These are phyloP conservation scores for Malthinus flaveolus DNA, from an alignment of 2,888 invertebrate species.

Conservation along the genomic window DNA sequence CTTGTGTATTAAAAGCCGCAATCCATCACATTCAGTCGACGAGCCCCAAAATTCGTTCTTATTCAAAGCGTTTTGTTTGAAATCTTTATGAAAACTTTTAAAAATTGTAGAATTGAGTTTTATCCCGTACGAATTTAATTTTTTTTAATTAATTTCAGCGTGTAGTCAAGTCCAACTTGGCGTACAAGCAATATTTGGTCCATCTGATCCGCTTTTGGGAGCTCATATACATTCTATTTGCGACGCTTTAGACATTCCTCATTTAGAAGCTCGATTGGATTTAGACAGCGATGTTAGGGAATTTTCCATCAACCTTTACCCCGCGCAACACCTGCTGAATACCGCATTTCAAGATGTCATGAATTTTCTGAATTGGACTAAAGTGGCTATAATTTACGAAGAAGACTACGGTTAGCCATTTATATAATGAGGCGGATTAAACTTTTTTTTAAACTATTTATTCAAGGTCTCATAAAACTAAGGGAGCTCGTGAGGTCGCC, in stretches of 20 bases:
- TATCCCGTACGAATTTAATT: neutral
- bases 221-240: conserved; percentile 80
- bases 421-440: neutral
- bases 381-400: conserved; percentile 79
- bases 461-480: conserved; percentile 68
- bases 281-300: conserved; percentile 63
- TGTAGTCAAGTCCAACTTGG: conserved; percentile 72
- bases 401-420: conserved; percentile 68
- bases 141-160: conserved; percentile 58
- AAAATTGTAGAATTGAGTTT: neutral
- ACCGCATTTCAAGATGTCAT: conserved; percentile 77
- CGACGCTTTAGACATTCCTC: conserved; percentile 79
- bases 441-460: conserved; percentile 1
- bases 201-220: conserved; percentile 72
- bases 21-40: conserved; percentile 14
- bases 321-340: conserved; percentile 72
- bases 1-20: conserved; percentile 7
- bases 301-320: conserved; percentile 79
- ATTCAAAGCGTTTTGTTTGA: conserved; percentile 10
- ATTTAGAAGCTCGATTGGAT: conserved; percentile 71
- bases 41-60: conserved; percentile 12
- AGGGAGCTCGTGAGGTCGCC: conserved; percentile 71
- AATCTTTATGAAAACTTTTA: neutral
- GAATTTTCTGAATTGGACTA: conserved; percentile 77
- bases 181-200: conserved; percentile 76